Base-by-base conservation (phyloP, 2,797 vertebrate genomes). In the Hephaestus fuliginosus region DNA sequence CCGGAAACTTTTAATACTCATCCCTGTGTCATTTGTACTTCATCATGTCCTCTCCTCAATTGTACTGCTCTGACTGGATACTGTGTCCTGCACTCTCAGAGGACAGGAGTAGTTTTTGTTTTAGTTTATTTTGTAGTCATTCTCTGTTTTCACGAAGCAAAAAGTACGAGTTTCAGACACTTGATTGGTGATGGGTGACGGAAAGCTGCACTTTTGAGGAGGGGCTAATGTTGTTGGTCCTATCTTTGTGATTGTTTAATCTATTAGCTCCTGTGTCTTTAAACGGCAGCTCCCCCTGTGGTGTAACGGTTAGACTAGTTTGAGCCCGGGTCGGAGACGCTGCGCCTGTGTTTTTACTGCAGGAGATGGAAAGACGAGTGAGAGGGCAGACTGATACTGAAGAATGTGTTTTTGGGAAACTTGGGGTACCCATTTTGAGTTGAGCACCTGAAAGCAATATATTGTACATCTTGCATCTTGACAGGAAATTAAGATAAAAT, bases 381-480 rank as follows among this genome's bases (percentile, higher is more conserved):
- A 58, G 70, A 75, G 72, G 66, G 68, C 76, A 65, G 86, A 71
- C 86, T 76, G 66, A 85, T 82, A 80, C 83, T 76, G 80, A 92
- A 80, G 92, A 95, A 93, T 94, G 93, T 94, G 78, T 82, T 85
- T 79, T 48, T 70, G 70, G 70, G 73, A 80, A 64, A 75, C 49
- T 39, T 74, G 82, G 80, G 78, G 58, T 78, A 73, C 73, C 90
- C 83, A 70, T 88, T 91, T 90, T 89, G 75, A 92, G 87, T 94
- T 89, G 80, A 93, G 92, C 92, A 94, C 93, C 94, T 93, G 89
- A 93, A 94, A 94, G 95, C 95, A 96, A 96, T 95, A 96, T 91
- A 93, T 93, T 93, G 90, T 93, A 91, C 88, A 91, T 92, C 88
- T 86, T 82, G 87, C 91, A 90, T 93, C 91, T 93, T 87, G 85